phyloP scores from a whole-genome alignment of 2,888 invertebrate species.

The Zeuzera pyrina region DNA sequence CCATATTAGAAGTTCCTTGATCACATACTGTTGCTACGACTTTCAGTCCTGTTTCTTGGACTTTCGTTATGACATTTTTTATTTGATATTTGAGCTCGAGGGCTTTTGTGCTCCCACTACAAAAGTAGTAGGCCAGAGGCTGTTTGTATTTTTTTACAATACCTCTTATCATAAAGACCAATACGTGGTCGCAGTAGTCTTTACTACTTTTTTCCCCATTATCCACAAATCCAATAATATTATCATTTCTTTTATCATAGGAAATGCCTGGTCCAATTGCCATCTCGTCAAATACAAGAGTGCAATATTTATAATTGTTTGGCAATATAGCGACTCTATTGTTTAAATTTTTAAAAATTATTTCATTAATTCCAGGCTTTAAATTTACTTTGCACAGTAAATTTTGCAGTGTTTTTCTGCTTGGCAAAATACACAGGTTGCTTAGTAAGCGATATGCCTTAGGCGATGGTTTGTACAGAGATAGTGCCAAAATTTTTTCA shows the following conservation, averaged over 20 bases:
- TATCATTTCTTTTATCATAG: neutral
- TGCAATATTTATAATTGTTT: no score
- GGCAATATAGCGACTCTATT: no score
- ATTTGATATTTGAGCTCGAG: neutral
- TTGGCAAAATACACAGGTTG: conserved; percentile 8
- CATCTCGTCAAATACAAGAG: neutral
- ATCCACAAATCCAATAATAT: neutral
- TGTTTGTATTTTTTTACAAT: no score
- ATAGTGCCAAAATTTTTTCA: conserved; percentile 11
- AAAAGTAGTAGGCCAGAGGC: neutral
- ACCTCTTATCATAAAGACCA: no score
- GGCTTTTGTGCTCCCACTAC: neutral
- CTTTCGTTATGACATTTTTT: neutral
- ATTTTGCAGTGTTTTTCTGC: conserved; percentile 5
- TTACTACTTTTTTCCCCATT: neutral
- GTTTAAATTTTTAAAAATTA: no score
- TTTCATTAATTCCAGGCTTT: no score
- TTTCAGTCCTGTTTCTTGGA: neutral
- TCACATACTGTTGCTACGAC: neutral
- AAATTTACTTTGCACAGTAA: no score
- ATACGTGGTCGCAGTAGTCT: neutral
- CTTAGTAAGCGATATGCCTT: conserved; percentile 10
- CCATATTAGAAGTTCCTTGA: no score
- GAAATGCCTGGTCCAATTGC: neutral
- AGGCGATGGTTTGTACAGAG: conserved; percentile 13